Evolutionary conservation across 1,140 invertebrate species (phyloP).

Genomic region (Bathynomus jamesi): DNA sequence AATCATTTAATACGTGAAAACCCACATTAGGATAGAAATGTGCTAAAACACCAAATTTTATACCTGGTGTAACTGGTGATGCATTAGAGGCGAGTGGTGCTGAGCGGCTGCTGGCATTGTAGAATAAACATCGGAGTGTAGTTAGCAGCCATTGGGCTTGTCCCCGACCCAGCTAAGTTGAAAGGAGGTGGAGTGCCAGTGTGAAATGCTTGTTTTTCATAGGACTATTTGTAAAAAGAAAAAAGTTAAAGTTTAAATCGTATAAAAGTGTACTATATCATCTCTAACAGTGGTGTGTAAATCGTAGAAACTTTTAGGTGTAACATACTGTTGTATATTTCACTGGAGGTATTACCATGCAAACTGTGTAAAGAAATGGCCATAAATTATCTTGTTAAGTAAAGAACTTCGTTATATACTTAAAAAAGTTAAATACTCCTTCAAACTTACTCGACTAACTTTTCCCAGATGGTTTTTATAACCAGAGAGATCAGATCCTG

Average conservation of each 20-base stretch:
- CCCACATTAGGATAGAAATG: background rate
- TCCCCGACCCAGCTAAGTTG: conserved; percentile 61
- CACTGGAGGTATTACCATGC: background rate
- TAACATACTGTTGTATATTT: too few relatives aligned
- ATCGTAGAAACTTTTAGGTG: too few relatives aligned
- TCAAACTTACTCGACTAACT: conserved; percentile 44
- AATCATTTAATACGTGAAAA: background rate
- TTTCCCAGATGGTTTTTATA: conserved; percentile 64
- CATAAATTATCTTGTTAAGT: background rate
- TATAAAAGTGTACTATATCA: background rate
- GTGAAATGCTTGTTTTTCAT: conserved; percentile 76
- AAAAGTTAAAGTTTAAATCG: conserved; percentile 19
- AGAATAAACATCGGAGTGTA: conserved; percentile 61
- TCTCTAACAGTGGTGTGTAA: background rate
- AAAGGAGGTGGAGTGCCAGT: conserved; percentile 74
- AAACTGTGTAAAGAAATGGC: background rate
- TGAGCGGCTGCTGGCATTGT: conserved; percentile 55
- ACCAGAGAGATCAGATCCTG: conserved; percentile 55
- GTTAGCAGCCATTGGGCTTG: conserved; percentile 56
- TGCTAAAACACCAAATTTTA: background rate
- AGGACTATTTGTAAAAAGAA: conserved; percentile 54
- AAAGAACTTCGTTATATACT: background rate
- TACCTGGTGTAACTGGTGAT: conserved; percentile 67
- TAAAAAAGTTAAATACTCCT: background rate
- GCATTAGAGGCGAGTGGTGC: conserved; percentile 56